Evolutionary conservation across 2,113 vertebrate species (phyloP), one percentile per base, ranked within the genome.

Genomic region (Microcebus ravelobensis): DNA sequence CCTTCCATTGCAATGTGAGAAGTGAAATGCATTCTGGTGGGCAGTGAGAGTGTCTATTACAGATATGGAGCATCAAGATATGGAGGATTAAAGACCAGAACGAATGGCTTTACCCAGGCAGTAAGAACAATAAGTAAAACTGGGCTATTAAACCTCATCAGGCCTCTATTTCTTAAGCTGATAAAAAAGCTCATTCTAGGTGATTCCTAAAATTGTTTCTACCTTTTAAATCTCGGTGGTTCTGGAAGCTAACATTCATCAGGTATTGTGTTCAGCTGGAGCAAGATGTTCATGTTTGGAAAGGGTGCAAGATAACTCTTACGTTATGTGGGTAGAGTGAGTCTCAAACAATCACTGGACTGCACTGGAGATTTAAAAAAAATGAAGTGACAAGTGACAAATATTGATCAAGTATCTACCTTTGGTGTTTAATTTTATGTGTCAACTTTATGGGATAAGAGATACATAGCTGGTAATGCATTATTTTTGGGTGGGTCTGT

Each of bases 201-300:
- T 87, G 25, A 85, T 65, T 92, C 91, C 42, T 59, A 86, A 94
- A 55, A n/a, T 50, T 80, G 13, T 96, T 93, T 65, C 14, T 57
- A 42, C n/a, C 9, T 70, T 94, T 85, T 71, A 45, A n/a, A 8
- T 77, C 94, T 92, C 14, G 83, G 9, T 90, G 36, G 25, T 84
- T 85, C 25, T 74, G 34, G 42, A 27, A 83, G 70, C 27, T 63
- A 63, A 52, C 27, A 73, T 73, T 91, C 31, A 77, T 0, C 34
- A 45, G 57, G 23, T 39, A 42, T 34, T 27, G 17, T 42, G 11
- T 79, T 95, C 17, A 63, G 27, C 13, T 73, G 21, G 27, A 70
- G 20, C 5, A n/a, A 45, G 9, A 11, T 39, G 20, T 84, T 71
- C 31, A 21, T 9, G 6, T 5, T 5, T 48, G 57, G 55, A 94